Conservation (phyloP, 1,140 invertebrate genomes). For the Pachyrhynchus sulphureomaculatus region DNA sequence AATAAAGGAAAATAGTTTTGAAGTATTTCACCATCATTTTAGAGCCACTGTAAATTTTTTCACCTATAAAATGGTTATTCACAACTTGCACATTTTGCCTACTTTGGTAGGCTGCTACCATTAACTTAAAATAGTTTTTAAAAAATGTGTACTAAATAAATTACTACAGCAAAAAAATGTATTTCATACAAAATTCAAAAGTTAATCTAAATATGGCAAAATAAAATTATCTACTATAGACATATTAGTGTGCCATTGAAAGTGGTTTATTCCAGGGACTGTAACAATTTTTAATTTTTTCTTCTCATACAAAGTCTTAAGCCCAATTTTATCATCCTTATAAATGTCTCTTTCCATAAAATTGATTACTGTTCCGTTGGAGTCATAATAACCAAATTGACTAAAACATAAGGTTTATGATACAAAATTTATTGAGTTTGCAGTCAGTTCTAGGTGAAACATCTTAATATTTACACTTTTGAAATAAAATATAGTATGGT, state of each 20-base stretch:
- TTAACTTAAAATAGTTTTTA: too few species aligned
- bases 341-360: constrained; percentile 72
- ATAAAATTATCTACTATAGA: constrained; percentile 76
- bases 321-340: constrained; percentile 72
- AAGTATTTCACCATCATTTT: too few species aligned
- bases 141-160: background rate
- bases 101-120: too few species aligned
- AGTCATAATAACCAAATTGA: constrained; percentile 83
- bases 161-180: background rate
- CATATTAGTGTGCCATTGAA: constrained; percentile 77
- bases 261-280: constrained; percentile 74
- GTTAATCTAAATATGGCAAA: constrained; percentile 74
- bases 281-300: constrained; percentile 68
- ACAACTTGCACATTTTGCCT: too few species aligned
- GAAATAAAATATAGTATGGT: too few species aligned
- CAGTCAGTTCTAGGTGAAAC: too few species aligned
- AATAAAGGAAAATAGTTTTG: too few species aligned
- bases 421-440: background rate
- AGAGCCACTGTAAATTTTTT: too few species aligned
- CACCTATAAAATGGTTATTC: too few species aligned
- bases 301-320: constrained; percentile 69
- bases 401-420: too few species aligned
- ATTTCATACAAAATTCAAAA: background rate
- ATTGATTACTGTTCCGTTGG: constrained; percentile 71
- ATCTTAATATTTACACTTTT: too few species aligned